Base-by-base conservation (phyloP, 2,113 vertebrate genomes). In the Aix galericulata region DNA sequence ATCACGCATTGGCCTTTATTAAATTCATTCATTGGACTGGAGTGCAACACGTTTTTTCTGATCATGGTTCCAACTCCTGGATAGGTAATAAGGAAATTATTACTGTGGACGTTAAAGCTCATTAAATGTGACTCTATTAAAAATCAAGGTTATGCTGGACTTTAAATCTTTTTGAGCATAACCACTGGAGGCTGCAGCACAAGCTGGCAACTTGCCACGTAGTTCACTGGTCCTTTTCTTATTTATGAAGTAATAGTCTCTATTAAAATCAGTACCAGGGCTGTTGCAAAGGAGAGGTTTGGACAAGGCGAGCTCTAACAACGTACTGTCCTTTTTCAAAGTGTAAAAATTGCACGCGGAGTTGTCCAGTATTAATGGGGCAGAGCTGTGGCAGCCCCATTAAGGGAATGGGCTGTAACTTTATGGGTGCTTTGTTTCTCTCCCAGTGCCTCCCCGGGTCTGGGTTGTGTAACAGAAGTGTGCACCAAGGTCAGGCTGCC, bases 41-140 rank as follows among this genome's bases (percentile, higher is more conserved):
- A 92, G 73, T 85, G 76, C 91, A 68, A 93, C 79, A 66, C 36
- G 62, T 87, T 88, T 73, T 69, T 94, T 95, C 92, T 94, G 86
- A 95, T 94, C 64, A 16, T n/a, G 74, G 83, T 91, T 96, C 88
- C 42, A 17, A 95, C 81, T 97, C 82, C 84, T 95, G 93, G 93
- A 59, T 94, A 92, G 91, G 95, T 96, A 97, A 97, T 97, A 97
- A 95, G 94, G 95, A 95, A 96, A 95, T 97, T 95, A 97, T 97
- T 97, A 91, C 91, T 95, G 94, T 96, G 94, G 93, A 95, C 68
- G 73, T 96, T 96, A 97, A 97, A 97, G 96, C 96, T 97, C 96
- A 96, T 97, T 97, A 97, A 97, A 96, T 97, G 96, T 94, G 97
- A 97, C 97, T 97, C 96, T 97, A 97, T 96, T 97, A 97, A 96